Evolutionary conservation across 2,888 invertebrate genomes (phyloP).

Genomic region (Hylaea fasciaria): DNA sequence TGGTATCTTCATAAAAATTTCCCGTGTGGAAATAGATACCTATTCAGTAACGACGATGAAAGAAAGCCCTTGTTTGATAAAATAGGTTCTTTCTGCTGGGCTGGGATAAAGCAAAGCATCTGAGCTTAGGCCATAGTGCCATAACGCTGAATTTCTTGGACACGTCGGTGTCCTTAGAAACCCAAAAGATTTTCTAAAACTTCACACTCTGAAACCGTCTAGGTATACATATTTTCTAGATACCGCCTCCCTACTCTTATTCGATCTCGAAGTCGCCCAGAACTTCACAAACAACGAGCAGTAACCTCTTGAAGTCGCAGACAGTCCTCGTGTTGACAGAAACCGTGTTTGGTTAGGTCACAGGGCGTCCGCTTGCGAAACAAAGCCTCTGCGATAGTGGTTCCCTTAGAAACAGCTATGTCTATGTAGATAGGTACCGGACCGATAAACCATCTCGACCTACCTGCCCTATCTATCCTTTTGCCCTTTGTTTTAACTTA

Average conservation of each 20-base stretch:
- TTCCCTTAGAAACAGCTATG: slow-evolving; percentile 19
- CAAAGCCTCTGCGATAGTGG: slow-evolving; percentile 35
- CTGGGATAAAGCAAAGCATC: too few species aligned
- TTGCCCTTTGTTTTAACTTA: neutral
- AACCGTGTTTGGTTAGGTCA: slow-evolving; percentile 33
- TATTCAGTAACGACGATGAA: too few species aligned
- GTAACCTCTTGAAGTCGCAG: slow-evolving; percentile 27
- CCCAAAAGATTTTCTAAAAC: neutral
- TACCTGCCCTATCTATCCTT: slow-evolving; percentile 1
- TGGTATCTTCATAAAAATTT: too few species aligned
- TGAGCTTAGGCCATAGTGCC: too few species aligned
- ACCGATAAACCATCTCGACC: neutral
- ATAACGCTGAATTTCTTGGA: too few species aligned
- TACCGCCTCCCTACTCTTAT: neutral
- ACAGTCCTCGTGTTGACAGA: slow-evolving; percentile 24
- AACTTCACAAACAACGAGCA: slow-evolving; percentile 23
- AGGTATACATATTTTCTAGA: neutral
- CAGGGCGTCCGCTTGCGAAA: slow-evolving; percentile 38
- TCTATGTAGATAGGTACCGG: neutral
- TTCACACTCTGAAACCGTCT: too few species aligned
- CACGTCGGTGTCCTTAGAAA: too few species aligned
- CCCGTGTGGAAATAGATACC: too few species aligned
- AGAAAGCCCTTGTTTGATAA: too few species aligned
- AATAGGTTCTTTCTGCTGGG: too few species aligned
- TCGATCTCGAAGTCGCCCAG: neutral